Base-by-base conservation (phyloP, 2,888 invertebrate species). In the Scelioninae gen. 1 region DNA sequence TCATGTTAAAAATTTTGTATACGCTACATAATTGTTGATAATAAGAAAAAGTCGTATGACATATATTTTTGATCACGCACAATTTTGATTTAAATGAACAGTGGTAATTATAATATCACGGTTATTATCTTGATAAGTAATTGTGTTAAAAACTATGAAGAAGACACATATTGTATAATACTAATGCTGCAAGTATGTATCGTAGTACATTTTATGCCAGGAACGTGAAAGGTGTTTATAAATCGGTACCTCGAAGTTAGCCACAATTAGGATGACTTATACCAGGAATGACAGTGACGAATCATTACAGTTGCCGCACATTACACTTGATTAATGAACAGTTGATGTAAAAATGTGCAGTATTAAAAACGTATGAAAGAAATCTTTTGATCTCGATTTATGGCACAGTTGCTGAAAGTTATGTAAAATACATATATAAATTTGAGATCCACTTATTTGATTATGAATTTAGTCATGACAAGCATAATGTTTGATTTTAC, bases 161-260 rank as follows among this genome's bases (percentile, higher is more conserved):
- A 69, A 47, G 58, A 47, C 15, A 56, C 16, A 34, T 9, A 40
- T 69, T 69, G 34, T 47, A 34, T 58, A 69, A 69, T 56, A 58
- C n/a, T 55, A 47, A 66, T 66, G 16, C 47, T 69, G 58, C 47
- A 58, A 69, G 62, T 62, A 62, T 51, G n/a, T n/a, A n/a, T n/a
- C 62, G 10, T 32, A n/a, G 31, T n/a, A 43, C 72, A 74, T 63
- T 74, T 63, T 43, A 53, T 74, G 38, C 32, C 31, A 45, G 13
- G 43, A 56, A 63, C 63, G 55, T 55, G 74, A 74, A 74, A 74
- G 63, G 65, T 74, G 47, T 47, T n/a, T 63, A 63, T 63, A 55
- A 55, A 74, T 74, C 16, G 40, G 63, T 45, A 23, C 43, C 72
- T 65, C 55, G 11, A 74, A 63, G 63, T 47, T 74, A 11, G 13